Conservation (phyloP, 2,888 invertebrate species). For the Mimachlamys varia region DNA sequence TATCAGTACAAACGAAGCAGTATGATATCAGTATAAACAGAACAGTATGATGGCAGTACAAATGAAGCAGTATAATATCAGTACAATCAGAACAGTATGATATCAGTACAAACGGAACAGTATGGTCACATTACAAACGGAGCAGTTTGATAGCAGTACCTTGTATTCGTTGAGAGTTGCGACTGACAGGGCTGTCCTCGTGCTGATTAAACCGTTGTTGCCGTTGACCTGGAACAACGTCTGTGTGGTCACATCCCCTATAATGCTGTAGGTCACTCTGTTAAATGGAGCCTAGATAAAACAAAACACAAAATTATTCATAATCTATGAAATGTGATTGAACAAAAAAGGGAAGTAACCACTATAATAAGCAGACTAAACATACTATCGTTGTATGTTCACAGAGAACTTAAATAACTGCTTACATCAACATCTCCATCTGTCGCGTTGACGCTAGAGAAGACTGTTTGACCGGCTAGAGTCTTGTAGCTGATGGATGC, state of each 20-base stretch:
- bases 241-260: conserved; percentile 64
- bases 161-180: not conserved
- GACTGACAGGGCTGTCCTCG: conserved; percentile 40
- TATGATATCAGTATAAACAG: too few species aligned
- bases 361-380: too few species aligned
- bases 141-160: not conserved
- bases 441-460: conserved; percentile 57
- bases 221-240: conserved; percentile 66
- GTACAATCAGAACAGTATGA: too few species aligned
- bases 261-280: conserved; percentile 61
- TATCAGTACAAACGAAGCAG: too few species aligned
- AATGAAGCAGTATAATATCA: too few species aligned
- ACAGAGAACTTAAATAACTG: not conserved
- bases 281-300: conserved; percentile 58
- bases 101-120: too few species aligned
- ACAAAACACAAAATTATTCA: not conserved
- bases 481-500: conserved; percentile 62
- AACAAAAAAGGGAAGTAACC: not conserved
- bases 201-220: conserved; percentile 61
- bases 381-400: too few species aligned
- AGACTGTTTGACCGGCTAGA: conserved; percentile 53
- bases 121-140: too few species aligned
- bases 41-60: too few species aligned
- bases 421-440: conserved; percentile 66
- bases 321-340: not conserved